phyloP scores from a whole-genome alignment of 2,888 invertebrate genomes.

The Himalopsyche japonica region DNA sequence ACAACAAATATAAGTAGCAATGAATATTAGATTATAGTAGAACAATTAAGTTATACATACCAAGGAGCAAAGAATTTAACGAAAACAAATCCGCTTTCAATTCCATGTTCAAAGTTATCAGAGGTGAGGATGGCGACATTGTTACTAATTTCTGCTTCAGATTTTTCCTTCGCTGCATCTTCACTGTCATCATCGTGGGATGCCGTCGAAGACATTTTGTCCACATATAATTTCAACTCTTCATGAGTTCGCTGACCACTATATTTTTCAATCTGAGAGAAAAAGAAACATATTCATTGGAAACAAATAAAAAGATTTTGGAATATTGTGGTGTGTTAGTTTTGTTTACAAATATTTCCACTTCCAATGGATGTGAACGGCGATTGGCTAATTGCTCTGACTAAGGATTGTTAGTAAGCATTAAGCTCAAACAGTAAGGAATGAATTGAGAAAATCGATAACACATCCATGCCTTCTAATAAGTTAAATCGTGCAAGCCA shows the following conservation, averaged over 20 bases:
- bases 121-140: conserved; percentile 67
- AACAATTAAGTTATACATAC: conserved; percentile 51
- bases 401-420: too few relatives aligned
- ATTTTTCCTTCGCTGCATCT: conserved; percentile 9
- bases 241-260: conserved; percentile 68
- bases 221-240: conserved; percentile 71
- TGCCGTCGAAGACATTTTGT: conserved; percentile 65
- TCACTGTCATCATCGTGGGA: conserved; percentile 48
- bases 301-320: neutral
- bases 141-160: conserved; percentile 10
- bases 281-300: neutral
- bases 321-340: too few relatives aligned
- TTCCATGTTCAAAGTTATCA: conserved; percentile 71
- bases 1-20: neutral
- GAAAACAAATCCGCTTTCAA: conserved; percentile 74
- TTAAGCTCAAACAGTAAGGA: too few relatives aligned
- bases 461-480: too few relatives aligned
- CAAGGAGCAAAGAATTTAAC: conserved; percentile 90
- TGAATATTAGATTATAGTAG: neutral
- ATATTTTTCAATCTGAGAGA: conserved; percentile 71
- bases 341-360: too few relatives aligned
- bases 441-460: too few relatives aligned
- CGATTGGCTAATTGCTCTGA: too few relatives aligned
- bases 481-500: too few relatives aligned
- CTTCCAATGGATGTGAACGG: too few relatives aligned